These are phyloP conservation scores for Aplysina aerophoba DNA, from an alignment of 37 sponge, comb jelly and placozoan species.

Conservation along the genomic window DNA sequence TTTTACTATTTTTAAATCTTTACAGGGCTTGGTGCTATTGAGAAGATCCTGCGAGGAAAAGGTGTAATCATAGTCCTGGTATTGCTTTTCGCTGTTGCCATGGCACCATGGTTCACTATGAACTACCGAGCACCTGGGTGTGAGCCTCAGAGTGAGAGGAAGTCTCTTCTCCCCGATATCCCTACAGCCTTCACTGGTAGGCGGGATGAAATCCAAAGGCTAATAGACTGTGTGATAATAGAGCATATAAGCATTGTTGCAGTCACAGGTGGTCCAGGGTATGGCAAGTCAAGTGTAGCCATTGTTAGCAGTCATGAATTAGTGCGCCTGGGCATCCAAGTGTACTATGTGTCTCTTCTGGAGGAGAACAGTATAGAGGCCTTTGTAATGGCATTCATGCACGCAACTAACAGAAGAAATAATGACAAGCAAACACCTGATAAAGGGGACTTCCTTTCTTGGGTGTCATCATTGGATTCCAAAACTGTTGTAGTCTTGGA, in stretches of 20 bases:
- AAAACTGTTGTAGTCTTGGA: slow-evolving; percentile 1
- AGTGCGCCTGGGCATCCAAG: not conserved
- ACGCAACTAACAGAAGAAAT: not conserved
- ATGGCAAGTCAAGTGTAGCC: slow-evolving; percentile 9
- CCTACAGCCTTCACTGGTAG: slow-evolving; percentile 5
- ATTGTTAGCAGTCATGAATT: not conserved
- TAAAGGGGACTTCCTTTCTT: not conserved
- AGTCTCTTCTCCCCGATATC: not conserved
- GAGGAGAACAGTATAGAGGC: not conserved
- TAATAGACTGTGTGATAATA: not conserved
- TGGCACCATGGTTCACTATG: too few species aligned
- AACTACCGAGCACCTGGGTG: too few species aligned
- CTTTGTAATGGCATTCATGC: not conserved
- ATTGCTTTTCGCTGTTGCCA: too few species aligned
- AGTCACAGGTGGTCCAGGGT: slow-evolving; percentile 21
- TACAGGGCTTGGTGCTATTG: too few species aligned
- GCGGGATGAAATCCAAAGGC: not conserved
- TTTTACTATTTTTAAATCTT: too few species aligned
- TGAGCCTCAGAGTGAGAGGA: too few species aligned
- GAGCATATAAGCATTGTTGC: not conserved
- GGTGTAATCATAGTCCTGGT: too few species aligned
- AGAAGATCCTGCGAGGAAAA: too few species aligned
- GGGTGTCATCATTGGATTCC: not conserved
- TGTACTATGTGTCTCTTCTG: not conserved
- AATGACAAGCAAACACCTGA: not conserved